Evolutionary conservation across 2,113 vertebrate genomes (phyloP), one percentile per base, ranked within the genome.

Genomic region (Xiphophorus hellerii): DNA sequence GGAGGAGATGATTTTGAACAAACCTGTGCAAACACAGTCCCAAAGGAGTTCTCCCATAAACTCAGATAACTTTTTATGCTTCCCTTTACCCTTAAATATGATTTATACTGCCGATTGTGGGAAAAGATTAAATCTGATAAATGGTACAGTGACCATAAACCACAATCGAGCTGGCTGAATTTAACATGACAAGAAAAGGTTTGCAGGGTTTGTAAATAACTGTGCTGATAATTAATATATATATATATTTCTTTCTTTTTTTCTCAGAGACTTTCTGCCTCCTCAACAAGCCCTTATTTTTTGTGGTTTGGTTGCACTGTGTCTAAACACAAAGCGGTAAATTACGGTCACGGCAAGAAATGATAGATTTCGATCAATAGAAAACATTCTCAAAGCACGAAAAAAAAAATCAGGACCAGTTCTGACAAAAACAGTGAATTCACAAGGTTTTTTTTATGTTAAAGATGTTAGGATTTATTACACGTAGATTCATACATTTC

Each of bases 1-100:
- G 88, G 84, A 82, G 92, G 85, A 80, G 84, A 2, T 42, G 65
- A 71, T 77, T 89, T 75, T 80, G 39, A 87, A 84, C 82, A 90
- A 92, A 92, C 84, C 87, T 89, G 88, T 75, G 84, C 81, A 74
- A 29, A 67, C 25, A 67, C 10, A 58, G 75, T 84, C 90, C 89
- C 87, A 54, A 20, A 80, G 90, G 85, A 89, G 78, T 77, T 86
- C 69, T 63, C 81, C 81, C 78, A 83, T 72, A 77, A 77, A 71
- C 71, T 62, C 71, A 77, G 85, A 89, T 74, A 67, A 68, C 61
- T 20, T 48, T 29, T 66, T 84, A 89, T 66, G 79, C 67, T 64
- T 91, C 69, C 68, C 68, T 78, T 81, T 81, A 81, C 61, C 35
- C 85, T 69, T 8, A 67, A 25, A 20, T 80, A 76, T 70, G 60